Conservation (phyloP, 2,113 vertebrate genomes). For the Phodopus roborovskii region DNA sequence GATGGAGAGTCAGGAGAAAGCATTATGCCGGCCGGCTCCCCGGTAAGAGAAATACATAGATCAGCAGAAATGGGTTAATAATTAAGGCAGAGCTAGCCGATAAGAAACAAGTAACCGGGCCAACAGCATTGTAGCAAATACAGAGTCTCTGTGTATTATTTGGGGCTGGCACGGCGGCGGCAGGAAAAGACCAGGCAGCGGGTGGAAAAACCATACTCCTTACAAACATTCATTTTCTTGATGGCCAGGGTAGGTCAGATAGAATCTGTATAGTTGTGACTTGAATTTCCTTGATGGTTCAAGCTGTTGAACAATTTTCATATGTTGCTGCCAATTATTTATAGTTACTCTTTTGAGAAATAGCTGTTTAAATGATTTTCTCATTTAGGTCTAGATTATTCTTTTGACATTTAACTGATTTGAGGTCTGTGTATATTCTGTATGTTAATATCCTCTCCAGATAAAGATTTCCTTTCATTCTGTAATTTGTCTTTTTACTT, state of each 20-base stretch:
- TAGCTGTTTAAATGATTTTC: neutral
- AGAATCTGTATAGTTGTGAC: neutral
- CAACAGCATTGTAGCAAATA: no score
- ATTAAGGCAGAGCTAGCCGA: no score
- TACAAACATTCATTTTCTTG: neutral
- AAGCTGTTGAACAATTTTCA: neutral
- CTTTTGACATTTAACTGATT: neutral
- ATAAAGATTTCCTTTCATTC: neutral
- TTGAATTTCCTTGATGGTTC: neutral
- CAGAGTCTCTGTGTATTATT: no score
- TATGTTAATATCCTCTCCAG: neutral
- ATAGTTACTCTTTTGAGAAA: neutral
- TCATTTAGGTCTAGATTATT: neutral
- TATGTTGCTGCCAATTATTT: neutral
- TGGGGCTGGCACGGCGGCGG: no score
- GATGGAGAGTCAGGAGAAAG: no score
- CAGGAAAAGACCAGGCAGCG: no score
- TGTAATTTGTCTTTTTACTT: neutral
- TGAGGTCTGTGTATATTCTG: neutral
- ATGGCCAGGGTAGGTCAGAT: neutral
- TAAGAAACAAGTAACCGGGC: no score
- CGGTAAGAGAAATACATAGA: no score
- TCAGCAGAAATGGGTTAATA: no score
- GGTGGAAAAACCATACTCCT: no score
- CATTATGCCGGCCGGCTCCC: no score